phyloP scores from a whole-genome alignment of 2,113 vertebrate species.

The Cynoglossus semilaevis region DNA sequence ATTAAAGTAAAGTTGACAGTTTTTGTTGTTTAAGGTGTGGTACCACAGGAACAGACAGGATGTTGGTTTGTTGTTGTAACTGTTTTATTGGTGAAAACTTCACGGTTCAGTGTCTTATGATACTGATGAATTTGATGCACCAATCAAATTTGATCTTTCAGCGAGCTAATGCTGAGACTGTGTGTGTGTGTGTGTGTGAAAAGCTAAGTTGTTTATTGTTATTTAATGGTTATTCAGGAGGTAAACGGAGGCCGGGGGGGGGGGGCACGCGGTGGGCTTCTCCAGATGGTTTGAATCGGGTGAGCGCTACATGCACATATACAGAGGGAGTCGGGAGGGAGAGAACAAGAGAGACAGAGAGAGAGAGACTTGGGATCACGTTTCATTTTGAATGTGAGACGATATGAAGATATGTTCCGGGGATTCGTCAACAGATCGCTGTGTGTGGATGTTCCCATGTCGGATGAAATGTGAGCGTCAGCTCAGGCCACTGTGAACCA shows the following conservation, averaged over 20 bases:
- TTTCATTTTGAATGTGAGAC: slow-evolving; percentile 11
- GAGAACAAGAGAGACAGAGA: no score
- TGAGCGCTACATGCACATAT: slow-evolving; percentile 7
- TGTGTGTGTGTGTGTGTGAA: neutral
- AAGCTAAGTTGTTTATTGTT: slow-evolving; percentile 13
- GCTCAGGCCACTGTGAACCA: neutral
- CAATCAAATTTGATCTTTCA: no score
- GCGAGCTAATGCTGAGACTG: neutral
- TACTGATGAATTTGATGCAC: no score
- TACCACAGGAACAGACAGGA: no score
- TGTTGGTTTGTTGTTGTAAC: no score
- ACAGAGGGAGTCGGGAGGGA: neutral
- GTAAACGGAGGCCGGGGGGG: slow-evolving; percentile 6
- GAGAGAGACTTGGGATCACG: slow-evolving; percentile 13
- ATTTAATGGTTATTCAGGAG: slow-evolving; percentile 28
- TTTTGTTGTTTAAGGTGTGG: no score
- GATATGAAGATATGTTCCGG: neutral
- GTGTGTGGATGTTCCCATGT: neutral
- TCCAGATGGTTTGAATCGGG: slow-evolving; percentile 53
- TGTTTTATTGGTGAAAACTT: no score
- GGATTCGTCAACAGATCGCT: neutral
- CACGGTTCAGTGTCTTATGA: no score
- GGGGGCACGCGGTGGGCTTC: no score
- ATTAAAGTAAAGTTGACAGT: no score
- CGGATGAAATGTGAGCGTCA: neutral